Evolutionary conservation across 2,113 vertebrate genomes (phyloP).

Genomic region (Catharus bicknelli): DNA sequence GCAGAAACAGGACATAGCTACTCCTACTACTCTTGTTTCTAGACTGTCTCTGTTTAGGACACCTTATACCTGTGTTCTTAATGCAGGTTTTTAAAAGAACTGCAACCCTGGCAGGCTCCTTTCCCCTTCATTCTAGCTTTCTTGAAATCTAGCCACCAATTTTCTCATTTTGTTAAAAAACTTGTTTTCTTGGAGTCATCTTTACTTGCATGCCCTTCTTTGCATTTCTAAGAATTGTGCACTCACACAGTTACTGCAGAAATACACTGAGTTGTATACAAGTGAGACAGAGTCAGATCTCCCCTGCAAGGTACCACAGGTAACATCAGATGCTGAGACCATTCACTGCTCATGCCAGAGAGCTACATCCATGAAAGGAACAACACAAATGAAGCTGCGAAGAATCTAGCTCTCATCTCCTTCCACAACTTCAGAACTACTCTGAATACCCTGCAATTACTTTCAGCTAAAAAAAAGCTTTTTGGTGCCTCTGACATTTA

Average conservation of each 20-base stretch:
- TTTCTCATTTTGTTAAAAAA: background rate
- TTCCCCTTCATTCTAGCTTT: background rate
- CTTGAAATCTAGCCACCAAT: background rate
- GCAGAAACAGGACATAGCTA: fast-evolving
- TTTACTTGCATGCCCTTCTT: background rate
- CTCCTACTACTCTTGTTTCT: background rate
- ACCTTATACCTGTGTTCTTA: background rate
- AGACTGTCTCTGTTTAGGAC: background rate
- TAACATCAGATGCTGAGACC: background rate
- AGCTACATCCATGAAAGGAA: background rate
- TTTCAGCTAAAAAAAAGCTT: background rate
- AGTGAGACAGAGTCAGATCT: background rate
- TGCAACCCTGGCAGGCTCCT: background rate
- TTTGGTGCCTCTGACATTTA: background rate
- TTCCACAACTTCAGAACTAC: background rate
- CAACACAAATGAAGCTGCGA: background rate
- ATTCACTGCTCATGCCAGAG: background rate
- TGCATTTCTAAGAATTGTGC: background rate
- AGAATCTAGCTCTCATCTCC: background rate
- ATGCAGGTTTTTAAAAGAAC: background rate
- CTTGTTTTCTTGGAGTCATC: background rate
- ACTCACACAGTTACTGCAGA: background rate
- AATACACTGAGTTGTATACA: fast-evolving
- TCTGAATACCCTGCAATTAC: background rate
- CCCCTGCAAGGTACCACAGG: background rate